These are phyloP conservation scores for Maccullochella peelii DNA, from an alignment of 2,113 vertebrate genomes.

Conservation along the genomic window DNA sequence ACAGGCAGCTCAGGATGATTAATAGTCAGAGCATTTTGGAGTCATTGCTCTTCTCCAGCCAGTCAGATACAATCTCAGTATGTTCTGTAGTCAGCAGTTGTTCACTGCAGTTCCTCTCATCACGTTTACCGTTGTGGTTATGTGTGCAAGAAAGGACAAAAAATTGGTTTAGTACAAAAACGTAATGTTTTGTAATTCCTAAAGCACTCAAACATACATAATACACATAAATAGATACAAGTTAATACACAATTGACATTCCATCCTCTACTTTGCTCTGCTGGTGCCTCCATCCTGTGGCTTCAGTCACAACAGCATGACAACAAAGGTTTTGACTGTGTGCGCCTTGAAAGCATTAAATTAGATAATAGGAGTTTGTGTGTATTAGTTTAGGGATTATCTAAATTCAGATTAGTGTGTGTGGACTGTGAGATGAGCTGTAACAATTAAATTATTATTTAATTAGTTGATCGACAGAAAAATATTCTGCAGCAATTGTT, in stretches of 20 bases:
- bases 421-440: not conserved
- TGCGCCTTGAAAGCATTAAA: not conserved
- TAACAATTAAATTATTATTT: not conserved
- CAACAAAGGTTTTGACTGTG: not conserved
- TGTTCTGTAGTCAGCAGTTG: constrained; percentile 72
- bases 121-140: constrained; percentile 2
- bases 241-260: not conserved
- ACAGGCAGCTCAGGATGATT: constrained; percentile 69
- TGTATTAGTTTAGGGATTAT: not conserved
- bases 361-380: not conserved
- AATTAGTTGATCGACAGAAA: no score
- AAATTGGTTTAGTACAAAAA: not conserved
- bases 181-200: not conserved
- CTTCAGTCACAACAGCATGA: not conserved
- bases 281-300: not conserved
- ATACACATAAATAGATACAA: not conserved
- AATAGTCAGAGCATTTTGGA: constrained; percentile 72
- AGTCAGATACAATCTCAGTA: constrained; percentile 71
- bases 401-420: not conserved
- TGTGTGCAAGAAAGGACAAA: constrained; percentile 6
- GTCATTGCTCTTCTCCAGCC: constrained; percentile 69
- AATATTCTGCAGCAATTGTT: no score
- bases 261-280: not conserved
- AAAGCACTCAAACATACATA: not conserved
- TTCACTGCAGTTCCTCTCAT: constrained; percentile 35